Base-by-base conservation (phyloP, 2,797 vertebrate genomes). In the Staurois parvus region DNA sequence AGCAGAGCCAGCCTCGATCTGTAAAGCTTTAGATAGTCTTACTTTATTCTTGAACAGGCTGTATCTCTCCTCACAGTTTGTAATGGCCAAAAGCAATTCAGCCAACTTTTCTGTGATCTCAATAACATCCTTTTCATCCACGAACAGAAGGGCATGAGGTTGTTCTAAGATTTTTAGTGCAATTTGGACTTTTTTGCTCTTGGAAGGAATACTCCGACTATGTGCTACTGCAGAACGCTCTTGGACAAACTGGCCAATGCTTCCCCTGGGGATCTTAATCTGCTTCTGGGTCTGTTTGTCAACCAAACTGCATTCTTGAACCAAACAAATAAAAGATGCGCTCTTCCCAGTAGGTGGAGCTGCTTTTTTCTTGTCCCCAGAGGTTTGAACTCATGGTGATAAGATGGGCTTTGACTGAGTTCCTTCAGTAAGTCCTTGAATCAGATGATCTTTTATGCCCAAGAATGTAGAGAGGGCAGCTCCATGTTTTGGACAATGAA, bases 291-390 rank as follows among this genome's bases (percentile, higher is more conserved):
- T 94, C 68, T 96, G 96, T 90, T 98, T 99, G 93, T 99, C 98
- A 92, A 96, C 93, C 9, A 96, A 89, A 34, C 92, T 95, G 90
- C 96, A 97, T 89, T 99, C 98, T 85, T 97, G 98, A 87, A 98
- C 92, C 81, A 99, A n/a, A 96, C 91, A 99, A 95, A 91, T 97
- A 99, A 93, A 98, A 99, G 89, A 94, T 96, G 90, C 96, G 96
- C 92, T 99, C 97, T 90, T 99, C 98, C 94, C 97, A 96, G 88
- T 96, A 98, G 88, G 96, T 94, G 48, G 96, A 95, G 87, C 94
- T 94, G 87, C 94, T 91, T 95, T 99, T 99, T 90, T 99, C 98
- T 95, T 98, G 97, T 95, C 95, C 96, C 98, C 98, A 99, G 92
- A 98, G 93, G 88, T 94, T 92, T 10, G 97, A 98, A 96, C 94